Evolutionary conservation across 2,888 invertebrate species (phyloP).

Genomic region (Sarcophaga variegata): DNA sequence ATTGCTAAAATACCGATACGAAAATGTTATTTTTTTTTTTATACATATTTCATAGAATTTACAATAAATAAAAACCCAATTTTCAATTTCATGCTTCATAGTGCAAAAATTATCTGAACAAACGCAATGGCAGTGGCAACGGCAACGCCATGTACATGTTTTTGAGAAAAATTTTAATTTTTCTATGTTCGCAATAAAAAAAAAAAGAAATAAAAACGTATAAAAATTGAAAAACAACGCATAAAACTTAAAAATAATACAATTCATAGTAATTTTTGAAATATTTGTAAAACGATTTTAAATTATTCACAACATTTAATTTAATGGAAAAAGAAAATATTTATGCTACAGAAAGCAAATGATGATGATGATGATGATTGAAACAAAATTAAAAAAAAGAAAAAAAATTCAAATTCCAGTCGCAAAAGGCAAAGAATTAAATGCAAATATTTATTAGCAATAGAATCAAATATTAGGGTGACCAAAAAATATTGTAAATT

Average conservation of each 20-base stretch:
- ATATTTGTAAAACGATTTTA: conserved; percentile 43
- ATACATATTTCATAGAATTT: conserved; percentile 45
- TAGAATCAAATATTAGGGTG: too few relatives aligned
- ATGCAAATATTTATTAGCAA: not conserved
- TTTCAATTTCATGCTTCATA: conserved; percentile 65
- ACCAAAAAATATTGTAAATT: too few relatives aligned
- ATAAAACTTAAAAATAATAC: not conserved
- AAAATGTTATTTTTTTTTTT: conserved; percentile 5
- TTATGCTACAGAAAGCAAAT: conserved; percentile 12
- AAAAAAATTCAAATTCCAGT: not conserved
- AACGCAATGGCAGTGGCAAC: not conserved
- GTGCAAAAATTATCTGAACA: conserved; percentile 45
- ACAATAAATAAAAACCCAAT: conserved; percentile 61
- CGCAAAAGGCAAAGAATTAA: not conserved
- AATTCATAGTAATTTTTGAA: conserved; percentile 25
- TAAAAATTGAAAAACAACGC: conserved; percentile 10
- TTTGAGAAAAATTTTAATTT: too few relatives aligned
- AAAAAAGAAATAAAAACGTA: too few relatives aligned
- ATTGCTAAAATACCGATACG: conserved; percentile 33
- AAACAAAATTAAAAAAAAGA: not conserved
- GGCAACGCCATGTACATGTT: too few relatives aligned
- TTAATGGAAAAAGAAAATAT: conserved; percentile 12
- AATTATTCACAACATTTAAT: conserved; percentile 41
- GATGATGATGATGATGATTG: not conserved
- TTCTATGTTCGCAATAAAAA: too few relatives aligned